Base-by-base conservation (phyloP, 2,797 vertebrate species). In the Diplodus puntazzo region DNA sequence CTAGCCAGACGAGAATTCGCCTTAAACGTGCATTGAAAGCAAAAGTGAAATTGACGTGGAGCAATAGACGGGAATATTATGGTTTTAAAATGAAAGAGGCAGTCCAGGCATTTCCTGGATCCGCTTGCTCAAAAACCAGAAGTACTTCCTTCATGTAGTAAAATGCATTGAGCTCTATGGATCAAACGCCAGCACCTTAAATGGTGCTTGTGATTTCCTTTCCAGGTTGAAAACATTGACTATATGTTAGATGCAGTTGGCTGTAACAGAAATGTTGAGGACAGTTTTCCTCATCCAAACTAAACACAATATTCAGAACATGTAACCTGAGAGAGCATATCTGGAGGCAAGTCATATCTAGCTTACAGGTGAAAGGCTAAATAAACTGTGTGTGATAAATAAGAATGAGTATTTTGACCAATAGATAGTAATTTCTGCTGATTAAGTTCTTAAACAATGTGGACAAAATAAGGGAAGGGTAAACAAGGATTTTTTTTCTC, bases 101-200 rank as follows among this genome's bases (percentile, higher is more conserved):
- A 61, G 18, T 63, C 3, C 20, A 60, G 63, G 65, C 50, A 81
- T 86, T 79, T 83, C 69, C 77, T 75, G 45, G 18, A 75, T 52
- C 7, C 27, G 20, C 42, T 59, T 45, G 5, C 27, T 69, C 4
- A 75, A 61, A 70, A 62, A 62, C 71, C 9, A 76, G 1, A 48
- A 3, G 12, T 25, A 74, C 39, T 81, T 87, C 70, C 76, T 85
- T 25, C 39, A 76, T 61, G 63, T 18, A 58, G 48, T 43, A 60
- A 23, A 67, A 70, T 46, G 5, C 11, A 50, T 25, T 74, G 11
- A 45, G 27, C n/a, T 58, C 17, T 8, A 39, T 2, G 14, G 12
- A 79, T 65, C 9, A 63, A 58, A 57, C 46, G 20, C 7, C 21
- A 55, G 8, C 48, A 30, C 12, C 1, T 25, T 39, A 4, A 63